Percentiles rank a stretch among this genome's conserved stretches.
These are phyloP conservation scores for Holocentrus rufus DNA, from an alignment of 2,797 vertebrate genomes.

Conservation along the genomic window DNA sequence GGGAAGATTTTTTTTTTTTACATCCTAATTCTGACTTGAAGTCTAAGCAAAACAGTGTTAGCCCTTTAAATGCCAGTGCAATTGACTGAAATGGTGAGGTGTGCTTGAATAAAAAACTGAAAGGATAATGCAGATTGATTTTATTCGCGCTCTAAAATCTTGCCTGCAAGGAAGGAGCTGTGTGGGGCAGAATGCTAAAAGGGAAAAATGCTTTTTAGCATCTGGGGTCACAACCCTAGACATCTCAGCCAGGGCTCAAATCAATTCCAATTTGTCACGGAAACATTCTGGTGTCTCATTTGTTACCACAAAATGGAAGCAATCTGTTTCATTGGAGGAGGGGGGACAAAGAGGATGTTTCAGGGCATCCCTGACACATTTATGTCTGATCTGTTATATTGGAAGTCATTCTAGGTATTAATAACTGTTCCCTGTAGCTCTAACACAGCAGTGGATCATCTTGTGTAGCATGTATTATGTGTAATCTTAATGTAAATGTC, in stretches of 20 bases:
- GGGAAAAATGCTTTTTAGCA: conserved; percentile 70
- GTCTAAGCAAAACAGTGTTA: conserved; percentile 38
- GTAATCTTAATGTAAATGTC: not conserved
- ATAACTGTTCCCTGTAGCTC: conserved; percentile 28
- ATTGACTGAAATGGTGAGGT: conserved; percentile 20
- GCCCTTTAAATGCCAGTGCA: conserved; percentile 31
- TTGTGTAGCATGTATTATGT: not conserved
- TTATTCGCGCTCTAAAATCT: conserved; percentile 64
- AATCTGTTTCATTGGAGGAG: conserved; percentile 66
- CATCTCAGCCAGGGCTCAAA: conserved; percentile 74
- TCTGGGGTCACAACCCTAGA: conserved; percentile 74
- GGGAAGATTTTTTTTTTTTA: not conserved
- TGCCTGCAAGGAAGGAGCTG: conserved; percentile 50
- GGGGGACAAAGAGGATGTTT: conserved; percentile 60
- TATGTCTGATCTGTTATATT: conserved; percentile 53
- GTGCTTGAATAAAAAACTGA: conserved; percentile 20
- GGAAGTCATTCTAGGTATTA: conserved; percentile 51
- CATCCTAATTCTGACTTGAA: too few species aligned
- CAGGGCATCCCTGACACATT: conserved; percentile 64
- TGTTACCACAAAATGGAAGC: conserved; percentile 60
- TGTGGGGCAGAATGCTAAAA: conserved; percentile 73
- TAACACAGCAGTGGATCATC: not conserved
- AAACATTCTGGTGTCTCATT: conserved; percentile 74
- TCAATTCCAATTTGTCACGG: conserved; percentile 82
- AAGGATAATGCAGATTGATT: conserved; percentile 61